Percentiles rank a stretch among this genome's conserved stretches.
These are phyloP conservation scores for Lonchura striata DNA, from an alignment of 2,113 vertebrate species.

Conservation along the genomic window DNA sequence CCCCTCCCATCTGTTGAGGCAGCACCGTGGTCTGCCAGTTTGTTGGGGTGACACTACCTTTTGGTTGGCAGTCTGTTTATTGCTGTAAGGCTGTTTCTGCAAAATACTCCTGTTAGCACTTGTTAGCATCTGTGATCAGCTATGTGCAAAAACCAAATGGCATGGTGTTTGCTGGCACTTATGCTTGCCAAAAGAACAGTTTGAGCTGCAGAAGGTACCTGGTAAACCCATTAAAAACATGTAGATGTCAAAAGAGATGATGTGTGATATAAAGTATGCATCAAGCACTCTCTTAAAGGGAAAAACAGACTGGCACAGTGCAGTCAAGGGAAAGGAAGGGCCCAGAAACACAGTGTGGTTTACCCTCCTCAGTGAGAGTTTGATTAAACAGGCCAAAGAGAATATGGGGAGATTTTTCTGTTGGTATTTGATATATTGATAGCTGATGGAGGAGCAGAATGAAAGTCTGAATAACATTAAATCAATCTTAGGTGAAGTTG, in stretches of 20 bases:
- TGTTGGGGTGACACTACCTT: not conserved
- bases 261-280: not conserved
- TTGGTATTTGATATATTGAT: not conserved
- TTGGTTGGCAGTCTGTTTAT: conserved; percentile 28
- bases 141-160: conserved; percentile 27
- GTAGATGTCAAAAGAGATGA: conserved; percentile 10
- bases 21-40: not conserved
- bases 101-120: conserved; percentile 31
- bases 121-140: conserved; percentile 30
- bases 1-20: conserved; percentile 37
- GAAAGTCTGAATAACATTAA: not conserved
- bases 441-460: not conserved
- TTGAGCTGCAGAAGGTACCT: conserved; percentile 48
- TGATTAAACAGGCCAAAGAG: not conserved
- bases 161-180: not conserved
- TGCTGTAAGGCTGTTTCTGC: not conserved
- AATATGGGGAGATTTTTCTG: not conserved
- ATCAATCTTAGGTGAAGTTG: not conserved
- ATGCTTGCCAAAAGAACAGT: conserved; percentile 48
- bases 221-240: conserved; percentile 36
- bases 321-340: not conserved
- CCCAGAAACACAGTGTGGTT: not conserved
- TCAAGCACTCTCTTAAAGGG: not conserved
- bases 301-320: not conserved
- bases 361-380: not conserved